Evolutionary conservation across 2,888 invertebrate species (phyloP).

Genomic region (Tetranychus truncatus): DNA sequence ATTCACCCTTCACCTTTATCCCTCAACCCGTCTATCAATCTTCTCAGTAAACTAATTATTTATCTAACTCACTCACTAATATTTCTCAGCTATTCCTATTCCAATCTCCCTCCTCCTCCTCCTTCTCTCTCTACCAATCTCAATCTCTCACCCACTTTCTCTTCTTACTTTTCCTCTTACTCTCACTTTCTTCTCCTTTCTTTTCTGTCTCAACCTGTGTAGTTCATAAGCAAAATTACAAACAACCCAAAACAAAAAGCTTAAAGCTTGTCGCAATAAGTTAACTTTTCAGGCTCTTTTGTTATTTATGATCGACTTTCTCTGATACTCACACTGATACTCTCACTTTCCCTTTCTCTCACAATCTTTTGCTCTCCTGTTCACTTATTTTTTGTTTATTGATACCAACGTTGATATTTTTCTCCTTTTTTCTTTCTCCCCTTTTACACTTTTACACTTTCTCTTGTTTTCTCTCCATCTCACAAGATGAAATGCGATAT

Average conservation of each 20-base stretch:
- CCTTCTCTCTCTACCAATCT: not conserved
- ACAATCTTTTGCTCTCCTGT: not conserved
- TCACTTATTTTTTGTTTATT: not conserved
- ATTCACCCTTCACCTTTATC: not conserved
- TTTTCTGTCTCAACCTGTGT: not conserved
- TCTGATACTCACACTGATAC: not conserved
- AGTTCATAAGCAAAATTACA: not conserved
- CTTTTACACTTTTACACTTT: not conserved
- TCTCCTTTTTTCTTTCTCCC: not conserved
- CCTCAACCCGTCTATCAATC: not conserved
- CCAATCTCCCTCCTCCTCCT: not conserved
- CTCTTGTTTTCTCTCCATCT: slow-evolving; percentile 3
- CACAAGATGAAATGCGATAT: not conserved
- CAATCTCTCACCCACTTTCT: not conserved
- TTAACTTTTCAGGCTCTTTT: not conserved
- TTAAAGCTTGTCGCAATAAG: not conserved
- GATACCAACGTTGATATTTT: not conserved
- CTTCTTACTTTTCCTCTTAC: not conserved
- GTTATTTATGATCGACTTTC: not conserved
- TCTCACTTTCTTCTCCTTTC: not conserved
- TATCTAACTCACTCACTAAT: not conserved
- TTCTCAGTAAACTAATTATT: not conserved
- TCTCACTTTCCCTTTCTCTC: not conserved
- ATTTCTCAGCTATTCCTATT: not conserved
- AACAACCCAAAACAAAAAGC: not conserved